Conservation (phyloP, 2,888 invertebrate genomes). For the Scaptodrosophila latifasciaeformis region DNA sequence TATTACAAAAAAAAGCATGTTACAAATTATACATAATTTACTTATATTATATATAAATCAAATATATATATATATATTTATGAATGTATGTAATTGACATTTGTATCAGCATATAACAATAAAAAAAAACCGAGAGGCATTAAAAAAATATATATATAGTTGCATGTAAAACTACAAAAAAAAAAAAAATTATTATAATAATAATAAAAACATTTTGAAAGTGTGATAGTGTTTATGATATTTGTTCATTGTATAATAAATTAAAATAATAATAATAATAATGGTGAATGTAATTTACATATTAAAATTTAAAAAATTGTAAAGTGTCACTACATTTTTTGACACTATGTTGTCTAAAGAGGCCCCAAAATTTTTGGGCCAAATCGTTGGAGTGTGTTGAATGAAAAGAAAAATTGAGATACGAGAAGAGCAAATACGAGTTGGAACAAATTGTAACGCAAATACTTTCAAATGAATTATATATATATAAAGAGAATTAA, state of each 20-base stretch:
- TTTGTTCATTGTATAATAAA: constrained; percentile 56
- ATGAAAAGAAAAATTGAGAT: constrained; percentile 9
- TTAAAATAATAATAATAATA: constrained; percentile 7
- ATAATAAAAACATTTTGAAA: constrained; percentile 62
- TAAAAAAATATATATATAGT: constrained; percentile 47
- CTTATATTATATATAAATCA: constrained; percentile 55
- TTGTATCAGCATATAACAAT: constrained; percentile 50
- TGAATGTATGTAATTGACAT: constrained; percentile 32
- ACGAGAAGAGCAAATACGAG: too few relatives aligned
- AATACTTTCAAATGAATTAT: constrained; percentile 39
- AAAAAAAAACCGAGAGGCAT: constrained; percentile 26
- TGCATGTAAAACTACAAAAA: constrained; percentile 37
- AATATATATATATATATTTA: constrained; percentile 51
- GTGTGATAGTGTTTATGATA: constrained; percentile 70
- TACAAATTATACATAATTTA: constrained; percentile 32
- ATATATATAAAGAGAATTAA: constrained; percentile 17
- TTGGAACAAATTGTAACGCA: constrained; percentile 35
- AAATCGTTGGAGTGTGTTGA: constrained; percentile 7
- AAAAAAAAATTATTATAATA: constrained; percentile 29
- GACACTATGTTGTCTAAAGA: not conserved
- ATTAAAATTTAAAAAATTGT: constrained; percentile 23
- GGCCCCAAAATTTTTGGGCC: constrained; percentile 10
- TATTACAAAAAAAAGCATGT: not conserved
- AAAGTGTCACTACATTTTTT: not conserved
- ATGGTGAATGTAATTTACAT: constrained; percentile 17